Evolutionary conservation across 2,888 invertebrate genomes (phyloP), one percentile per base, ranked within the genome.

Genomic region (Standfussiana lucernea): DNA sequence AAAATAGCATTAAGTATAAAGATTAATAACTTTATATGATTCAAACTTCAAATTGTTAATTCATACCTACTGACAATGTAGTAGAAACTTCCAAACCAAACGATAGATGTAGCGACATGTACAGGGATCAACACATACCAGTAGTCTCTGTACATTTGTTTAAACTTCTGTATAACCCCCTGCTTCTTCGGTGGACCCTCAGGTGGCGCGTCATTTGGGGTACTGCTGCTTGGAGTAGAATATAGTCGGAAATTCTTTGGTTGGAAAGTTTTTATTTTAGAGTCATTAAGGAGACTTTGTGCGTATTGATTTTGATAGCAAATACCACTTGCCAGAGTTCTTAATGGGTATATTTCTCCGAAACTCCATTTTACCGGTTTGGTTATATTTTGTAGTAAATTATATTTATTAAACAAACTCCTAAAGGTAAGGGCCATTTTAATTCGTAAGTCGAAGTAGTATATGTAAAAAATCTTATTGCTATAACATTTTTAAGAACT

Each of bases 61-160:
- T 88, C 87, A 95, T 97, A 99, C 99, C 98, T 98, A 94, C 98
- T 97, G 18, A 99, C 98, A 88, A 98, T 95, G 92, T 98, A 98
- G 95, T 99, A 99, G 95, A 99, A 99, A 35, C 98, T 96, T 28
- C 98, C 98, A 93, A 98, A 98, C 99, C 99, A 99, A 75, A 98
- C 97, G 50, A 97, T 96, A 4, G 99, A 99, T 18, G 99, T 99
- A 32, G 98, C 97, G 69, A 98, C 92, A 95, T 99, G 99, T 5
- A 99, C 99, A 8, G 99, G 99, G 77, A 99, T 97, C 77, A 99
- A 96, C 74, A 99, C 98, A 95, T 99, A 99, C 99, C 99, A 99
- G 95, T 99, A 99, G 92, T 99, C 98, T 93, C 98, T 98, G 92
- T 99, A 99, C 98, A 99, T 98, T 91, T 98, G 97, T 94, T 99